Evolutionary conservation across 2,113 vertebrate genomes (phyloP).

Genomic region (Psilopogon haemacephalus): DNA sequence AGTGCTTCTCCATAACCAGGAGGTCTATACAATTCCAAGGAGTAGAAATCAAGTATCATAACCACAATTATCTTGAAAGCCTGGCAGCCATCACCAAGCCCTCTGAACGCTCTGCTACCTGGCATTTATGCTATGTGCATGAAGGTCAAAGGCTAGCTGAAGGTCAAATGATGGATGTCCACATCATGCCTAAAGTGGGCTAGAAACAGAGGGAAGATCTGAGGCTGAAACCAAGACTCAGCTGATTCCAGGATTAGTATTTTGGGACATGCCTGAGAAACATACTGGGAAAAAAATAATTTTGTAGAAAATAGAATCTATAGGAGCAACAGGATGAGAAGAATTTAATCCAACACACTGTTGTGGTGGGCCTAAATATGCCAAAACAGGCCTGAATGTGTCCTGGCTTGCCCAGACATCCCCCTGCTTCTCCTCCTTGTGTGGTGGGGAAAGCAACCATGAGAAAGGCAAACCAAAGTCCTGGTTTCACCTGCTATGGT

Average conservation of each 20-base stretch:
- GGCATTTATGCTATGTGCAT: background rate
- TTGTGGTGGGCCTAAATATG: too few relatives aligned
- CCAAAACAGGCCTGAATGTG: too few relatives aligned
- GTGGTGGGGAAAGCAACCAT: too few relatives aligned
- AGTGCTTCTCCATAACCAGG: constrained; percentile 39
- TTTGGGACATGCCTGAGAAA: background rate
- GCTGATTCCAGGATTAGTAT: background rate
- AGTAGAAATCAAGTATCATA: constrained; percentile 50
- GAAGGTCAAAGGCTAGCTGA: background rate
- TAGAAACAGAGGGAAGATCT: background rate
- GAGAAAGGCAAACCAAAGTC: too few relatives aligned
- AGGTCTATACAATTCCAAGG: background rate
- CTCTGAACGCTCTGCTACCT: background rate
- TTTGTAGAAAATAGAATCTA: background rate
- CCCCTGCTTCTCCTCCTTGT: too few relatives aligned
- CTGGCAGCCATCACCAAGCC: background rate
- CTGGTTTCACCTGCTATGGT: too few relatives aligned
- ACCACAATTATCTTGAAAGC: constrained; percentile 1
- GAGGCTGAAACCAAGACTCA: background rate
- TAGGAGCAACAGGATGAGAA: background rate
- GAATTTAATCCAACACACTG: background rate
- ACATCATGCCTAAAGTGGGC: background rate
- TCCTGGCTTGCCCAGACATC: too few relatives aligned
- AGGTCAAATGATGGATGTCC: background rate
- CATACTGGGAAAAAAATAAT: background rate